Conservation (phyloP, 2,888 invertebrate species). For the Alitta virens region DNA sequence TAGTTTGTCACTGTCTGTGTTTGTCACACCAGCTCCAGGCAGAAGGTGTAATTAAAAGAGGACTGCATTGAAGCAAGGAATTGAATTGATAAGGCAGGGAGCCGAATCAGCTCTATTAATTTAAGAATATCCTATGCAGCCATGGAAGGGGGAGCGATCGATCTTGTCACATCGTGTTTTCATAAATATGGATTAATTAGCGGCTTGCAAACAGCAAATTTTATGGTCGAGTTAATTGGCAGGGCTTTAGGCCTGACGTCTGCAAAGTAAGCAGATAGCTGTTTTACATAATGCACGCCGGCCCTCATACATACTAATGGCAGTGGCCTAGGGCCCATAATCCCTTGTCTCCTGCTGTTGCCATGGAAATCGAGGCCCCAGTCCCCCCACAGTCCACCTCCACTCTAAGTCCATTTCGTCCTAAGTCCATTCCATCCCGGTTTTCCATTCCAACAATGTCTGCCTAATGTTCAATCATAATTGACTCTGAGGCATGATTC, state of each 20-base stretch:
- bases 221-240: constrained; percentile 17
- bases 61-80: not conserved
- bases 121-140: not conserved
- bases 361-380: too few species aligned
- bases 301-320: constrained; percentile 17
- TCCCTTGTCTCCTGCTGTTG: constrained; percentile 3
- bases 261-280: constrained; percentile 14
- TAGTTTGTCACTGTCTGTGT: too few species aligned
- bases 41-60: too few species aligned
- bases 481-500: too few species aligned
- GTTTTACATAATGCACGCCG: constrained; percentile 16
- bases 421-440: too few species aligned
- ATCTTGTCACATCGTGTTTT: constrained; percentile 7
- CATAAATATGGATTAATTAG: constrained; percentile 20
- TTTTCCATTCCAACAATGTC: too few species aligned
- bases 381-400: too few species aligned
- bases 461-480: too few species aligned
- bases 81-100: not conserved
- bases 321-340: constrained; percentile 1
- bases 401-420: too few species aligned
- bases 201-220: constrained; percentile 14
- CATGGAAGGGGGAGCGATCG: not conserved
- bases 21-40: too few species aligned
- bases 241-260: not conserved
- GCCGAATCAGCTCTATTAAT: constrained; percentile 13